Percentiles rank a stretch among this genome's conserved stretches.
These are phyloP conservation scores for Macropus fuliginosus DNA, from an alignment of 2,797 vertebrate species.

Conservation along the genomic window DNA sequence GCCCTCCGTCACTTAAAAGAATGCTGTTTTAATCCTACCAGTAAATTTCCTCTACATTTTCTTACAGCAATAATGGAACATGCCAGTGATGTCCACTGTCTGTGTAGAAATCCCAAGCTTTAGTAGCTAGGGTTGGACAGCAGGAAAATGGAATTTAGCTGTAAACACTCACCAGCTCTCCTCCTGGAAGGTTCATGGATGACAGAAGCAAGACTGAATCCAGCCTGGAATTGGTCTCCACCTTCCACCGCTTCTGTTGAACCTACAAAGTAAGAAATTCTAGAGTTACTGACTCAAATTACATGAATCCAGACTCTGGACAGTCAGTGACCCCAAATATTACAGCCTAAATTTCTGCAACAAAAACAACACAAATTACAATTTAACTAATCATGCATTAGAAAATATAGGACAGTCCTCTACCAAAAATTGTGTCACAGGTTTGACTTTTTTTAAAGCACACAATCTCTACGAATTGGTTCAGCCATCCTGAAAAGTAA, in stretches of 20 bases:
- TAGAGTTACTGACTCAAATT: accelerated
- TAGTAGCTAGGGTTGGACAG: accelerated
- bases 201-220: conserved; percentile 96
- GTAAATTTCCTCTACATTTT: not conserved
- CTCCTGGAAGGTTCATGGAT: conserved; percentile 96
- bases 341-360: not conserved
- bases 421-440: not conserved
- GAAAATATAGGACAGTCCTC: accelerated
- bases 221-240: conserved; percentile 95
- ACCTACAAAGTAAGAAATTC: conserved; percentile 85
- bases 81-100: not conserved
- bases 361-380: not conserved
- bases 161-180: conserved; percentile 92
- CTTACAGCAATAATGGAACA: not conserved
- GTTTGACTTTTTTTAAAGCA: not conserved
- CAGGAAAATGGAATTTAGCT: accelerated
- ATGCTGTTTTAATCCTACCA: accelerated
- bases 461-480: not conserved
- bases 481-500: not conserved
- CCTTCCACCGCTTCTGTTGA: conserved; percentile 98
- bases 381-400: not conserved
- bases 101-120: not conserved
- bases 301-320: accelerated
- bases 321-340: not conserved
- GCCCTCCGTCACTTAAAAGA: not conserved